A percentile compares a stretch with the other conserved stretches of the same genome.
Evolutionary conservation across 2,113 vertebrate species (phyloP).

Genomic region (Tyto alba): DNA sequence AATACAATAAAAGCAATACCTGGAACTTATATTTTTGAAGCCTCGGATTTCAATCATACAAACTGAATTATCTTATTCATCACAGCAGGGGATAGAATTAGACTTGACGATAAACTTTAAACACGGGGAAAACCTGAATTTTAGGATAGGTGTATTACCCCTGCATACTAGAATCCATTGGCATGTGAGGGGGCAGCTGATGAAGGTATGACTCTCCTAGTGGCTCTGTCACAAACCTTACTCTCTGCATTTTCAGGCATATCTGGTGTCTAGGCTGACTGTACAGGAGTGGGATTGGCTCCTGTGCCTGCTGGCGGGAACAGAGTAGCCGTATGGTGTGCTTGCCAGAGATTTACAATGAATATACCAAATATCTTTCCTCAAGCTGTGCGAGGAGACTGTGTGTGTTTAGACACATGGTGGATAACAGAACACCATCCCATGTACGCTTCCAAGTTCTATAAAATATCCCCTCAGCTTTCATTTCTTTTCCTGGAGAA

Average conservation of each 20-base stretch:
- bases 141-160: not conserved
- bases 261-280: not conserved
- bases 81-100: not conserved
- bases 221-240: not conserved
- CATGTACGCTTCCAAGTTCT: not conserved
- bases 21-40: not conserved
- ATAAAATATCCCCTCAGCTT: conserved; percentile 38
- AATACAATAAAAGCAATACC: not conserved
- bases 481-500: conserved; percentile 32
- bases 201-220: not conserved
- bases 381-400: conserved; percentile 50
- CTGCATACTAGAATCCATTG: not conserved
- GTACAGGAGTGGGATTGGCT: not conserved
- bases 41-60: not conserved
- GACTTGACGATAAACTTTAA: not conserved
- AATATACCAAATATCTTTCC: not conserved
- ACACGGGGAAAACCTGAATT: not conserved
- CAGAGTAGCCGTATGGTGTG: not conserved
- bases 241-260: not conserved
- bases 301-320: not conserved
- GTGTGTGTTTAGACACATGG: conserved; percentile 46
- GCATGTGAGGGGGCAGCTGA: not conserved
- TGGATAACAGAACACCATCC: conserved; percentile 11
- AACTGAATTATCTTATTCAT: not conserved
- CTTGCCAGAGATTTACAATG: conserved; percentile 48